Conservation (phyloP, 2,888 invertebrate genomes). For the Nemapogon koenigi region DNA sequence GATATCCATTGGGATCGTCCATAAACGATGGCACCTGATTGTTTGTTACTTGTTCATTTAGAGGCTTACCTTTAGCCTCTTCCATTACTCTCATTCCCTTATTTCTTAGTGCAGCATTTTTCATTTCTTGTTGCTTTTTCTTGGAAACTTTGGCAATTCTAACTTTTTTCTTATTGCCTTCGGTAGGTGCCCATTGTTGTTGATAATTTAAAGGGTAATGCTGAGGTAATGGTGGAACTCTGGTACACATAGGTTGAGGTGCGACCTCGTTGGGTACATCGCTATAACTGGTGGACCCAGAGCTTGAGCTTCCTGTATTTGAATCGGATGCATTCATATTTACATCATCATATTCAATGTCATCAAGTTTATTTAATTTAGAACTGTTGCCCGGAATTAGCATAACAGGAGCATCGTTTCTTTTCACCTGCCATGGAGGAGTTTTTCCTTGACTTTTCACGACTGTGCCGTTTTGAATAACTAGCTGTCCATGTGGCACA, state of each 20-base stretch:
- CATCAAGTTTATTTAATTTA: slow-evolving; percentile 41
- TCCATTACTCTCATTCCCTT: slow-evolving; percentile 40
- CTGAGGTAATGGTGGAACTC: slow-evolving; percentile 77
- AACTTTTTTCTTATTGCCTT: slow-evolving; percentile 56
- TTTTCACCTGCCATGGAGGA: slow-evolving; percentile 67
- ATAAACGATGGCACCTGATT: slow-evolving; percentile 78
- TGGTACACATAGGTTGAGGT: slow-evolving; percentile 67
- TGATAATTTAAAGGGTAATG: slow-evolving; percentile 60
- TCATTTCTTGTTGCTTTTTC: slow-evolving; percentile 43
- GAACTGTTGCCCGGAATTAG: slow-evolving; percentile 38
- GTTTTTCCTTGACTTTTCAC: slow-evolving; percentile 61
- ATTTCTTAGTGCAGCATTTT: slow-evolving; percentile 34
- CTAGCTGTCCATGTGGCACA: slow-evolving; percentile 43
- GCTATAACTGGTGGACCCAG: slow-evolving; percentile 26
- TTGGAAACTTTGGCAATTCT: slow-evolving; percentile 63
- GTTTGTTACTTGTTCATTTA: slow-evolving; percentile 53
- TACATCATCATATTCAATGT: slow-evolving; percentile 39
- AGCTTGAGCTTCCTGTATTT: slow-evolving; percentile 33
- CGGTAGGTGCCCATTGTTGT: slow-evolving; percentile 54
- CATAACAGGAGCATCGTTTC: slow-evolving; percentile 32
- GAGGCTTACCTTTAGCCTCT: slow-evolving; percentile 44
- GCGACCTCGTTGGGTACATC: slow-evolving; percentile 21
- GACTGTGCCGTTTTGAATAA: slow-evolving; percentile 55
- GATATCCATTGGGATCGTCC: slow-evolving; percentile 90
- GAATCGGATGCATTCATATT: slow-evolving; percentile 43